Conservation (phyloP, 64 coral and sea anemone genomes). For the Montipora efflorescens region DNA sequence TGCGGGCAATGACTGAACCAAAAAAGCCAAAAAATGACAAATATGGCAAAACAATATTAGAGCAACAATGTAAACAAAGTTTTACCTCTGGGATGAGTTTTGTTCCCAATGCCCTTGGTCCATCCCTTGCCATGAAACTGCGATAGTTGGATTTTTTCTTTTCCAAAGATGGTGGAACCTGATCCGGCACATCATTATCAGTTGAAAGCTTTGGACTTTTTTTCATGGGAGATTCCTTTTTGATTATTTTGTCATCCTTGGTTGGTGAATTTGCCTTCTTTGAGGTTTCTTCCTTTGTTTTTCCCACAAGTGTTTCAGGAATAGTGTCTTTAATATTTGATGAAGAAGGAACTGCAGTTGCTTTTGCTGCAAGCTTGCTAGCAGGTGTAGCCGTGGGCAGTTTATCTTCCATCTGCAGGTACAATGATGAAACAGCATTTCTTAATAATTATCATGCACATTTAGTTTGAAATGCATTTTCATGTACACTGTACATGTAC, state of each 20-base stretch:
- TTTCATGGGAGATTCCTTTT: constrained; percentile 59
- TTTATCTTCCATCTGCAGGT: constrained; percentile 52
- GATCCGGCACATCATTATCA: constrained; percentile 12
- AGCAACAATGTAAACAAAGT: too few relatives aligned
- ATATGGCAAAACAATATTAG: too few relatives aligned
- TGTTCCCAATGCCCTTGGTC: constrained; percentile 76
- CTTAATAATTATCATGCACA: not conserved
- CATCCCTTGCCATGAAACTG: constrained; percentile 91
- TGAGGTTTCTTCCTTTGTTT: constrained; percentile 21
- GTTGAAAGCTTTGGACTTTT: constrained; percentile 52
- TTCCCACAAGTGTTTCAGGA: constrained; percentile 23
- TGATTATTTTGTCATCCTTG: constrained; percentile 28
- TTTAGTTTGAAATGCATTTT: too few relatives aligned
- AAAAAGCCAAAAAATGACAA: too few relatives aligned
- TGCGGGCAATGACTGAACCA: too few relatives aligned
- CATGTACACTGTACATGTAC: too few relatives aligned
- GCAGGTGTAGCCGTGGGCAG: constrained; percentile 65
- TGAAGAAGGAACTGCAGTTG: constrained; percentile 13
- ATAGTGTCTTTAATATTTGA: constrained; percentile 10
- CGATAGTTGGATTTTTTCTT: constrained; percentile 87
- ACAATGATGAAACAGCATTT: not conserved
- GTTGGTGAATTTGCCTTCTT: constrained; percentile 44
- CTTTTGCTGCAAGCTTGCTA: constrained; percentile 43
- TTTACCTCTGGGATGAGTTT: constrained; percentile 88
- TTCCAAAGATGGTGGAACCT: constrained; percentile 87